Evolutionary conservation across 2,797 vertebrate species (phyloP), one percentile per base, ranked within the genome.

Genomic region (Pseudomugil tenellus): DNA sequence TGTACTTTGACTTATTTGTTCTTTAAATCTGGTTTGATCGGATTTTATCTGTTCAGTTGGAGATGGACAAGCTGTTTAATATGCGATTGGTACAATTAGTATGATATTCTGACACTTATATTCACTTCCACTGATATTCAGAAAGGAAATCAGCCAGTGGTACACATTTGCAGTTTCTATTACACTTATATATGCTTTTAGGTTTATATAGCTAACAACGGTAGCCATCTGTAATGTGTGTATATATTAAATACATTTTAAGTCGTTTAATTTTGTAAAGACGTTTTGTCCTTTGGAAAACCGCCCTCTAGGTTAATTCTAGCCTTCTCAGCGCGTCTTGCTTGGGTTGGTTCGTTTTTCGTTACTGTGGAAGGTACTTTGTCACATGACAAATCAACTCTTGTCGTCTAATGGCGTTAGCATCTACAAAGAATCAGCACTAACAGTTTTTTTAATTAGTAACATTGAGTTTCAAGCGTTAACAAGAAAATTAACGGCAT

Each of bases 271-370:
- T 11, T 1, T 62, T 19, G 48, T 2, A n/a, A 32, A 51, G 21
- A 26, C 51, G 2, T 37, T 28, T 34, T 69, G 26, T 26, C 21
- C 2, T n/a, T 49, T 35, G 1, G 7, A 52, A 62, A 59, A n/a
- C 46, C 29, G 19, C 63, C 10, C 66, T 80, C 63, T 58, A 48
- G 56, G 63, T 65, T 74, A 46, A 58, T 21, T 76, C 39, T 25
- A 26, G 25, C 23, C 46, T 37, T 67, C 41, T 64, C 37, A 37
- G 63, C 3, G 12, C 13, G 41, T 52, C 57, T 61, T 52, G 43
- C 7, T 46, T 23, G 8, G 77, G 72, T 89, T 31, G 2, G 70
- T 64, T 89, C 9, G 85, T 82, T 91, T 85, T 76, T 14, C 0
- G 0, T 46, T 3, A 8, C 28, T n/a, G 0, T 1, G 4, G 1